Evolutionary conservation across 2,888 invertebrate species (phyloP), one percentile per base, ranked within the genome.

Genomic region (Habroteleia sp.): DNA sequence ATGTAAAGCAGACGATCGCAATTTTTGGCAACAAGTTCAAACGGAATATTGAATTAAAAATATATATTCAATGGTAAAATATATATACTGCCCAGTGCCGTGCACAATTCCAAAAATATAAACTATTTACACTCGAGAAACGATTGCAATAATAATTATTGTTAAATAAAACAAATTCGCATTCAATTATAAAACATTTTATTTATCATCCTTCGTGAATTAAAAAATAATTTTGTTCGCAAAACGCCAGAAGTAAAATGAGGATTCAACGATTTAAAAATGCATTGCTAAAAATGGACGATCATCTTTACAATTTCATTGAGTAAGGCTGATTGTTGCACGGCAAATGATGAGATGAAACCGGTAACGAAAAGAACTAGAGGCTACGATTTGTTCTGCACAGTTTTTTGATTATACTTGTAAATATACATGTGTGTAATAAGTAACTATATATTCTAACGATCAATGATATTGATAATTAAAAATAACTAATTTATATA

Each of bases 401-500:
- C 68, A 74, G 63, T 56, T 74, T 73, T 73, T 74, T 74, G 74
- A 78, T 77, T 80, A 77, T 78, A 76, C 74, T 72, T 76, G 65
- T 77, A 77, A 76, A 77, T 75, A 80, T 77, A 74, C 62, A 77
- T 76, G 77, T 69, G 72, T 68, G 73, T 79, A 77, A 82, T 80
- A 84, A 84, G 79, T 81, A 79, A 82, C 79, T 82, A 82, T 81
- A 83, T 83, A 83, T 85, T 84, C 84, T 85, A 87, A 85, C 84
- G 81, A 83, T 82, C 82, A 81, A 81, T 81, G 81, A 80, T 78
- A 78, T 79, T 83, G 80, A 82, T 79, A 82, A 82, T 82, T 82
- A 85, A 87, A 86, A 87, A 84, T 84, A 86, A 87, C 80, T 87
- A 86, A 87, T 84, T 66, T 79, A 83, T 86, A 79, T 74, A 74